Base-by-base conservation (phyloP, 1,140 invertebrate species). In the Drosophila nikananu region DNA sequence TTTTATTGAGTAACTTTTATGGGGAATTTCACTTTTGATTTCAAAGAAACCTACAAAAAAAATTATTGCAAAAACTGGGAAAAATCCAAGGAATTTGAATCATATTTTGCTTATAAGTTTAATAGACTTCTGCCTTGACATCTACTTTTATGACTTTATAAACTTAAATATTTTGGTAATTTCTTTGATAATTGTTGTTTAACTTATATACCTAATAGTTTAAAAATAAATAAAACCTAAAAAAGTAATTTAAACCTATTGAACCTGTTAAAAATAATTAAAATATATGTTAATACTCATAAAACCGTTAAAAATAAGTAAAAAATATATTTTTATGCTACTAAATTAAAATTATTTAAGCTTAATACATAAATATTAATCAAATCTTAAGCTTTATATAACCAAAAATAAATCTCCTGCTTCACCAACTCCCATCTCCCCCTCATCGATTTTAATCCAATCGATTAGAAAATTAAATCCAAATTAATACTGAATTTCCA, bases 1-100 rank as follows among this genome's bases (percentile, higher is more conserved):
- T 49, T 72, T 70, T 83, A 74, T 76, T 83, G 76, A 78, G 80
- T 82, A 81, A 70, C 76, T 73, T 81, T 81, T 66, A 73, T 83
- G 70, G 55, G 32, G 66, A 76, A 68, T 77, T 83, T 65, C 73
- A 68, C 68, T 77, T 70, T 67, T 80, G 65, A 57, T 71, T 72
- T 77, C 59, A 42, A 41, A 17, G 19, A 17, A 61, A n/a, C 39
- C 23, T 51, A 39, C n/a, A 15, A 63, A 32, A 32, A 30, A 30
- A 21, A 10, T 15, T 4, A 32, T 9, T 13, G 23, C 3, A 21
- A 4, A 15, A 30, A 21, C 13, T 19, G 19, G 58, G n/a, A 32
- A 54, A 32, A 32, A 35, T 12, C 19, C 6, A 42, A 15, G 5
- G 19, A 27, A 27, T 30, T 59, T 64, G 9, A 41, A 8, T 59